Percentiles rank a stretch among this genome's conserved stretches.
These are phyloP conservation scores for Lepidocyrtinus sp. DNA, from an alignment of 2,888 invertebrate species.

Conservation along the genomic window DNA sequence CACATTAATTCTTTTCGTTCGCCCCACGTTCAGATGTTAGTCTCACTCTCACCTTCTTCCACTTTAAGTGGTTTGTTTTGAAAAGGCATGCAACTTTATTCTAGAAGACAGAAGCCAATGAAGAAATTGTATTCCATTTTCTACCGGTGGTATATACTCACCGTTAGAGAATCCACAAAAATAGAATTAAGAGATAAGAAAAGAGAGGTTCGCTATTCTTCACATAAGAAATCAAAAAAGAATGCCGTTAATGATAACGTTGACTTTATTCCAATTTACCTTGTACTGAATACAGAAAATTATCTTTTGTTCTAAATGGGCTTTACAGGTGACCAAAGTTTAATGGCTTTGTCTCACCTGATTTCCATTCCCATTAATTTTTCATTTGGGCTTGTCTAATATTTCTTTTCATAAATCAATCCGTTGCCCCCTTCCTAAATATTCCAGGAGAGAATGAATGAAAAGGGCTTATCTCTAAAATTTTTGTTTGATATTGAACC, in stretches of 20 bases:
- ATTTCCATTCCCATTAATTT: neutral
- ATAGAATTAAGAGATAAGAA: slow-evolving; percentile 26
- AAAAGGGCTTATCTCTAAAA: too few species aligned
- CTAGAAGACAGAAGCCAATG: neutral
- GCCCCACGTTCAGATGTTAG: slow-evolving; percentile 30
- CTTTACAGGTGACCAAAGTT: slow-evolving; percentile 41
- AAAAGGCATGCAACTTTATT: neutral
- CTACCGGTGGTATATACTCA: neutral
- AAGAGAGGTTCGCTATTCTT: slow-evolving; percentile 49
- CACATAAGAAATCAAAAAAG: neutral
- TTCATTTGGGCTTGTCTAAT: slow-evolving; percentile 11
- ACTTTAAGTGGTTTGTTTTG: neutral
- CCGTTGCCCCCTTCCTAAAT: too few species aligned
- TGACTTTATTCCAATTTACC: neutral
- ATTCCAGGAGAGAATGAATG: too few species aligned
- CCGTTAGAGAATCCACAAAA: too few species aligned
- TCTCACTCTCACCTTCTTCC: slow-evolving; percentile 26
- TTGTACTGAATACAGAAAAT: slow-evolving; percentile 53
- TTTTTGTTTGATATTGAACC: too few species aligned
- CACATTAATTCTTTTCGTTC: slow-evolving; percentile 64
- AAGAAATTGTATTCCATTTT: neutral
- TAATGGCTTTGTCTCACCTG: slow-evolving; percentile 46
- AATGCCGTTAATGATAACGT: neutral
- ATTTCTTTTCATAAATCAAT: neutral
- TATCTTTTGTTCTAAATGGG: slow-evolving; percentile 17